These are phyloP conservation scores for Somateria mollissima DNA, from an alignment of 2,797 vertebrate genomes.

Conservation along the genomic window DNA sequence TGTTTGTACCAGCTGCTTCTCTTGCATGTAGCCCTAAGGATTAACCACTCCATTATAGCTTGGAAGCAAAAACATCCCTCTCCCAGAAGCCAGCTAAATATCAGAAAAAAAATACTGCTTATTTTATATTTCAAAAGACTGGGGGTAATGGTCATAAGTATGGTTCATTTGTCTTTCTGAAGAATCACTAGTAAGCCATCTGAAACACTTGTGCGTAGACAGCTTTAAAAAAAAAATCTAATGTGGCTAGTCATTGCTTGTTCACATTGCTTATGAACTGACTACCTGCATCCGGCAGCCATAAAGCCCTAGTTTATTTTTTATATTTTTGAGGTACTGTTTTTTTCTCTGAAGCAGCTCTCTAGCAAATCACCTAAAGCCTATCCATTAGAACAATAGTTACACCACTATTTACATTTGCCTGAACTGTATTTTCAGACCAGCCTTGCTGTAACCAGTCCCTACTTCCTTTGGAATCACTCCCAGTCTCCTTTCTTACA, in stretches of 20 bases:
- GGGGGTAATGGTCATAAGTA: not conserved
- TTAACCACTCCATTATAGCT: not conserved
- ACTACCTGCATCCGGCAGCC: slow-evolving; percentile 54
- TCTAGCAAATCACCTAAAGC: slow-evolving; percentile 64
- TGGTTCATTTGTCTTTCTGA: not conserved
- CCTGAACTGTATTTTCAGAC: not conserved
- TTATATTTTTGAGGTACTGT: slow-evolving; percentile 80
- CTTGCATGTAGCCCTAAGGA: not conserved
- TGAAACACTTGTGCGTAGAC: slow-evolving; percentile 53
- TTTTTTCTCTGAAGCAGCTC: slow-evolving; percentile 69
- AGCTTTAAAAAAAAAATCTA: slow-evolving; percentile 32
- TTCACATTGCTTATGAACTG: slow-evolving; percentile 66
- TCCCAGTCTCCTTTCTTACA: slow-evolving; percentile 33
- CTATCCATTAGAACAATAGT: slow-evolving; percentile 56
- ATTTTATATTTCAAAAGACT: not conserved
- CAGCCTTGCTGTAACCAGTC: slow-evolving; percentile 36
- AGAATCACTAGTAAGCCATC: slow-evolving; percentile 15
- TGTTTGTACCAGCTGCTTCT: not conserved
- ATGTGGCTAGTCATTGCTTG: slow-evolving; percentile 41
- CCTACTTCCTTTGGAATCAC: slow-evolving; percentile 46
- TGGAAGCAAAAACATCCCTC: not conserved
- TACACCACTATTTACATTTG: slow-evolving; percentile 46
- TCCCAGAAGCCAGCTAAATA: slow-evolving; percentile 19
- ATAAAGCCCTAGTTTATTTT: slow-evolving; percentile 63
- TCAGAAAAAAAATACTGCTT: not conserved